A percentile compares a stretch with the other conserved stretches of the same genome.
phyloP scores from a whole-genome alignment of 2,888 invertebrate genomes.

The Hecatera dysodea region DNA sequence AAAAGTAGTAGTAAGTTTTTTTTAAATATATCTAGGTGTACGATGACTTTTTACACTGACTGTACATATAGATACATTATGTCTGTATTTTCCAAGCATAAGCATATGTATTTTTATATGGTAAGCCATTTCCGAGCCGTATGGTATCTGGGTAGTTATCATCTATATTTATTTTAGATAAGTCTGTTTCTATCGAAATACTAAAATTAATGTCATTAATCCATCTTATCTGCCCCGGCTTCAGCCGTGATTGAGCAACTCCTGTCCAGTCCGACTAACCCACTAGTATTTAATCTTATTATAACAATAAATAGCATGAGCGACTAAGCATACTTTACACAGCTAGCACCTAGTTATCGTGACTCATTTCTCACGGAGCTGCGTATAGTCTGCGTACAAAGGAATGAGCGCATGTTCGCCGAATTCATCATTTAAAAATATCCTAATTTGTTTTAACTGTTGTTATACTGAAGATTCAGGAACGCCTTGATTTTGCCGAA shows the following conservation, averaged over 20 bases:
- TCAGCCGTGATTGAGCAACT: constrained; percentile 35
- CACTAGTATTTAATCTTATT: constrained; percentile 47
- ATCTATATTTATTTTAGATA: not conserved
- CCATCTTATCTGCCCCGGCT: constrained; percentile 24
- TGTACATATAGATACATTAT: no score
- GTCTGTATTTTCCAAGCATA: not conserved
- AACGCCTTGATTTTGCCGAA: not conserved
- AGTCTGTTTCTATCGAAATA: constrained; percentile 14
- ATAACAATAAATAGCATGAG: constrained; percentile 43
- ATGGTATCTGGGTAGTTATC: not conserved
- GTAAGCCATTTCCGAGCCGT: not conserved
- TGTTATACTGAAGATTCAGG: constrained; percentile 17
- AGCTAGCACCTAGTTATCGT: constrained; percentile 22
- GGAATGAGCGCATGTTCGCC: constrained; percentile 36
- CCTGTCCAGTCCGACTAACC: constrained; percentile 29
- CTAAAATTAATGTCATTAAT: constrained; percentile 36
- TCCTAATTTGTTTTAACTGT: constrained; percentile 40
- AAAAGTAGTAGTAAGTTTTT: no score
- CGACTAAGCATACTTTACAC: constrained; percentile 12
- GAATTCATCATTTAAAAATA: constrained; percentile 51
- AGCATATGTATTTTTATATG: not conserved
- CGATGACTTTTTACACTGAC: no score
- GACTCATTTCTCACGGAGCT: constrained; percentile 34
- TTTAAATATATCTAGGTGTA: no score
- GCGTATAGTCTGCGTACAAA: constrained; percentile 41